phyloP scores from a whole-genome alignment of 2,113 vertebrate genomes.

The Oceanites oceanicus region DNA sequence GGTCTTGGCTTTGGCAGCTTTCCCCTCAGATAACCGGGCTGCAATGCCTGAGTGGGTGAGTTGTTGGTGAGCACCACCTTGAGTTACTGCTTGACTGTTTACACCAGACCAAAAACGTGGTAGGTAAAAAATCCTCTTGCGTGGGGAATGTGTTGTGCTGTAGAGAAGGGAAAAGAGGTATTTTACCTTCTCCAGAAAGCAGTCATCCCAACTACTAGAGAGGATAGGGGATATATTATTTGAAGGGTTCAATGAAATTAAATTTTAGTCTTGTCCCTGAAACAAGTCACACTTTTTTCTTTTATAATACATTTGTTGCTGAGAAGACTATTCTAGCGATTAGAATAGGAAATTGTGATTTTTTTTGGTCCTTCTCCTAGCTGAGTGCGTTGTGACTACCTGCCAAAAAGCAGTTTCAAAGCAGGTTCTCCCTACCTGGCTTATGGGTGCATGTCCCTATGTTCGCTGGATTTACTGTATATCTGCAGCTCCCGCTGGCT shows the following conservation, averaged over 20 bases:
- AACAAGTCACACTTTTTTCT: not conserved
- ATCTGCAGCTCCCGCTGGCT: not conserved
- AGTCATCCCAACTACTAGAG: not conserved
- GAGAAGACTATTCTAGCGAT: not conserved
- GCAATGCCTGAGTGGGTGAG: not conserved
- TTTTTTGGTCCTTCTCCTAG: not conserved
- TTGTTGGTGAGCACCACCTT: not conserved
- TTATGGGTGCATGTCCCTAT: not conserved
- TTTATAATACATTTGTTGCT: not conserved
- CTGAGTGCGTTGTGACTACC: not conserved
- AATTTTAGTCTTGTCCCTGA: not conserved
- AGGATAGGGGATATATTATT: not conserved
- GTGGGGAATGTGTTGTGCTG: not conserved
- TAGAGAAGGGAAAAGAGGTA: not conserved
- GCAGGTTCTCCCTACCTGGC: accelerated
- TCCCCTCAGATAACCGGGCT: not conserved
- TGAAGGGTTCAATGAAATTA: not conserved
- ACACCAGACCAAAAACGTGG: not conserved
- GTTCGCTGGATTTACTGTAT: not conserved
- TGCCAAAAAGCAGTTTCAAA: not conserved
- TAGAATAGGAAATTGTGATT: not conserved
- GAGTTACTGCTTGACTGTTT: not conserved
- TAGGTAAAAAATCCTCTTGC: not conserved
- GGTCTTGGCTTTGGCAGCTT: not conserved
- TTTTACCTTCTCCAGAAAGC: not conserved